phyloP scores from a whole-genome alignment of 2,113 vertebrate genomes.

The Butorides virescens region DNA sequence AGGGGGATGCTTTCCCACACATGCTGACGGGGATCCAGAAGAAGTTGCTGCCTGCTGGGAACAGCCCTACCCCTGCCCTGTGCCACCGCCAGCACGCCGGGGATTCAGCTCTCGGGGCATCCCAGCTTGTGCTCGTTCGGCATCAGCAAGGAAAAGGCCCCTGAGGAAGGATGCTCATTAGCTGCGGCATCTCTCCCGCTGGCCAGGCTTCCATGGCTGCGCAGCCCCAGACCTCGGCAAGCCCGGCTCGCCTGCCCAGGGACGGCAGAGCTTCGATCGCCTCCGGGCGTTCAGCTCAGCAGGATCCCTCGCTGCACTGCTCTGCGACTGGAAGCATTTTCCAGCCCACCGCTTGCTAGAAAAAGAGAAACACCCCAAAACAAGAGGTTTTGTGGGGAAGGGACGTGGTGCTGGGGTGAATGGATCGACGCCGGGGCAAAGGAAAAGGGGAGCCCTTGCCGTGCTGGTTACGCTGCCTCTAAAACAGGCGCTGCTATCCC shows the following conservation, averaged over 20 bases:
- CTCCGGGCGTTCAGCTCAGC: neutral
- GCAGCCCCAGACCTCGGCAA: accelerated
- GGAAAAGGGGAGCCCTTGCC: neutral
- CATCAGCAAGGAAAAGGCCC: neutral
- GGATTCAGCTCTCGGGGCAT: neutral
- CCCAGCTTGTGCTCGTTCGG: accelerated
- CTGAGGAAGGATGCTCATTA: neutral
- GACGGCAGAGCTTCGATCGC: neutral
- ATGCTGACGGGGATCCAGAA: neutral
- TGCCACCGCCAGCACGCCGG: neutral
- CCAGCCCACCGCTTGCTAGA: neutral
- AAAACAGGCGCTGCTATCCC: neutral
- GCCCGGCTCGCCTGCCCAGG: neutral
- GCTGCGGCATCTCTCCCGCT: neutral
- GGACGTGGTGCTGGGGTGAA: neutral
- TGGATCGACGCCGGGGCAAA: neutral
- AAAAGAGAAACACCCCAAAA: neutral
- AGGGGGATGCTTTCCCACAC: neutral
- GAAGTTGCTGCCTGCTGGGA: neutral
- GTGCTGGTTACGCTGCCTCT: neutral
- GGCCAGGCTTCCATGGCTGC: neutral
- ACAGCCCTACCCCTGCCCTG: neutral
- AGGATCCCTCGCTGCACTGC: accelerated
- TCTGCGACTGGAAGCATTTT: neutral
- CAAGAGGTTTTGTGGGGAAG: neutral